Base-by-base conservation (phyloP, 2,113 vertebrate species). In the Muscicapa adusta region DNA sequence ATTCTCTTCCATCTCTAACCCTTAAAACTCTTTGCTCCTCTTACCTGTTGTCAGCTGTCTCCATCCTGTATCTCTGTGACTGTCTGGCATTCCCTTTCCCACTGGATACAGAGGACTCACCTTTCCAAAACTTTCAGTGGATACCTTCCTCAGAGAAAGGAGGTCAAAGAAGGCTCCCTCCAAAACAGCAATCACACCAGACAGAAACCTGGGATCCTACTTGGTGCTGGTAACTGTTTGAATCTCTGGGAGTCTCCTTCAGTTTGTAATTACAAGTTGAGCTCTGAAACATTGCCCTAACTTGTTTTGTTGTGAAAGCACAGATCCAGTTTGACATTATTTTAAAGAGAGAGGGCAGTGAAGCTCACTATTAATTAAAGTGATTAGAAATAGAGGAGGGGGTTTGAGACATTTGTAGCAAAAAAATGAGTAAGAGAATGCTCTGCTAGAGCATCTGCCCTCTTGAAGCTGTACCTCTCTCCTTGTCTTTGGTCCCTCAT, bases 241-340 rank as follows among this genome's bases (percentile, higher is more conserved):
- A 95, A 72, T 95, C 89, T 91, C 92, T 96, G 95, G 96, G 94
- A 96, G 96, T 96, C 94, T 96, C 94, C 94, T 95, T 61, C 78
- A 57, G 91, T 89, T 92, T 92, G 74, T 94, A 95, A 97, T 97
- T 96, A 95, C 82, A 81, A 95, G 94, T 3, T 96, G 63, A 96
- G 94, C 91, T 88, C 71, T 40, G 67, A 87, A 92, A 81, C 91
- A 22, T 51, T 96, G 96, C 91, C 97, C 94, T 77, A 58, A 95
- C 96, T 92, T 82, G 96, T 92, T 92, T 65, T 89, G 75, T 93
- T 94, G 94, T 95, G 86, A 96, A 96, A 95, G 93, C 87, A 88
- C 66, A 67, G 94, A 92, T 73, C 82, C 85, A 91, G 86, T 89
- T 72, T 93, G 95, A 88, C 93, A 76, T 82, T 93, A 94, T 87